Evolutionary conservation across 64 coral and sea anemone species (phyloP).

Genomic region (Pocillopora damicornis): DNA sequence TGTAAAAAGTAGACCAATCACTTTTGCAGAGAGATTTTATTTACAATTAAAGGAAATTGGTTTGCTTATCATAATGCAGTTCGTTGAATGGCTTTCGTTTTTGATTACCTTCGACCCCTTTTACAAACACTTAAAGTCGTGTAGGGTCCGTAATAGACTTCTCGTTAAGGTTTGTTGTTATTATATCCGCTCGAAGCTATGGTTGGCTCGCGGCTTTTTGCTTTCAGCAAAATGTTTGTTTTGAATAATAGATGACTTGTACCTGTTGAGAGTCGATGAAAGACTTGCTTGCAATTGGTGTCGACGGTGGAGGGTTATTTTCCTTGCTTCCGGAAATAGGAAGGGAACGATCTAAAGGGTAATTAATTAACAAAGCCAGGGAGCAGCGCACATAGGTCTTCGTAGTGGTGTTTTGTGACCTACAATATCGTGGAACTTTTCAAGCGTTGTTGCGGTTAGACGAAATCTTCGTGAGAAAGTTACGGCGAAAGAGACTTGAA

Average conservation of each 20-base stretch:
- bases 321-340: neutral
- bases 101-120: too few relatives aligned
- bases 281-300: conserved; percentile 15
- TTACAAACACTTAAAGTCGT: too few relatives aligned
- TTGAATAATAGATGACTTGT: conserved; percentile 29
- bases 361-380: too few relatives aligned
- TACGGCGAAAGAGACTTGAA: neutral
- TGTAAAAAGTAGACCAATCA: too few relatives aligned
- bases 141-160: neutral
- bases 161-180: too few relatives aligned
- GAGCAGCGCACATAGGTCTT: too few relatives aligned
- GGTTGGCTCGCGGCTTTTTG: conserved; percentile 17
- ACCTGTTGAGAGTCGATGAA: neutral
- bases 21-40: too few relatives aligned
- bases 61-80: too few relatives aligned
- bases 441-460: neutral
- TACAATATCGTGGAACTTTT: neutral
- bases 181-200: neutral
- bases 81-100: too few relatives aligned
- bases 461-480: neutral
- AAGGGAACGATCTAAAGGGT: neutral
- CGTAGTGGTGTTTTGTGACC: neutral
- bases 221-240: conserved; percentile 16
- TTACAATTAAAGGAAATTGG: too few relatives aligned
- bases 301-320: neutral